Conservation (phyloP, 2,888 invertebrate species). For the Tenodera sinensis region DNA sequence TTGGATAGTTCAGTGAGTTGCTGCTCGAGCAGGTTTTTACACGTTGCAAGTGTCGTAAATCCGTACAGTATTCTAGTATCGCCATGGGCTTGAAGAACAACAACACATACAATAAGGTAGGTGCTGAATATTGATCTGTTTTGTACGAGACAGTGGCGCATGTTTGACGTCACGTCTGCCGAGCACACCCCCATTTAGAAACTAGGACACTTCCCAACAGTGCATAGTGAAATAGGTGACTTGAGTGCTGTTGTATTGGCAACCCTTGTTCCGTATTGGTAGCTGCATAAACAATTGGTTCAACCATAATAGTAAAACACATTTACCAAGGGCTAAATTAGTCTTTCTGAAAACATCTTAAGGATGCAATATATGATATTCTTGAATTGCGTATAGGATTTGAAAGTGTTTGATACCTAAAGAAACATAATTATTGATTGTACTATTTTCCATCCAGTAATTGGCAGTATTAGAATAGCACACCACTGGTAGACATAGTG, state of each 20-base stretch:
- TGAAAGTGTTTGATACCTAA: no score
- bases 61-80: neutral
- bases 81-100: conserved; percentile 18
- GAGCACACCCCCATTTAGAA: neutral
- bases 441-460: no score
- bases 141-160: neutral
- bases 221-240: neutral
- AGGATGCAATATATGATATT: no score
- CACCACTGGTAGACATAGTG: no score
- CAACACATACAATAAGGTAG: neutral
- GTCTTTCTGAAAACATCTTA: no score
- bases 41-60: neutral
- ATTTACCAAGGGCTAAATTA: no score
- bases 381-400: no score
- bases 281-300: no score
- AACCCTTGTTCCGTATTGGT: neutral
- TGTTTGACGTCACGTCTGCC: neutral
- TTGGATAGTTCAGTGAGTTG: neutral
- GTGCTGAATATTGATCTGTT: neutral
- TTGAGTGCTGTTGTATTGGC: neutral
- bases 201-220: neutral
- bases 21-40: neutral
- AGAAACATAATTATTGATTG: no score
- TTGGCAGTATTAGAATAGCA: no score
- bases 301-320: no score